These are phyloP conservation scores for Crossaster papposus DNA, from an alignment of 53 echinoderm and acorn worm species.

Conservation along the genomic window DNA sequence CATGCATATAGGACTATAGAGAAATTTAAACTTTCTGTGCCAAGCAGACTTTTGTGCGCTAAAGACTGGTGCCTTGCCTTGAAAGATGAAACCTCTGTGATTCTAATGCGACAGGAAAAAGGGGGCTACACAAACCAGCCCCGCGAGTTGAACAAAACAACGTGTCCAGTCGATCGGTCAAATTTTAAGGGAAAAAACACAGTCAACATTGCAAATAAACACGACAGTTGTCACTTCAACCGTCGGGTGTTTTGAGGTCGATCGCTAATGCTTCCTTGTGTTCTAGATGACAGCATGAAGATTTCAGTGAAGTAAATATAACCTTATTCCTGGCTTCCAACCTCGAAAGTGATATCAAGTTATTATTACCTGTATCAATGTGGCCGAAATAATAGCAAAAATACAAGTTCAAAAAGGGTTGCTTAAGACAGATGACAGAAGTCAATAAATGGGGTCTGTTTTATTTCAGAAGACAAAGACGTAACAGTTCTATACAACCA, in stretches of 20 bases:
- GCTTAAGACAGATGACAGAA: background rate
- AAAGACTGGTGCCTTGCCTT: too few relatives aligned
- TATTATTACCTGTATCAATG: too few relatives aligned
- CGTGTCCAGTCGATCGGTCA: too few relatives aligned
- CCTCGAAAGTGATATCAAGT: too few relatives aligned
- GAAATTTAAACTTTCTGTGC: too few relatives aligned
- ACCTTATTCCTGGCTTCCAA: background rate
- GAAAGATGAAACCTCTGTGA: too few relatives aligned
- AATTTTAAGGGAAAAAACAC: background rate
- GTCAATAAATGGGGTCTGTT: conserved; percentile 23
- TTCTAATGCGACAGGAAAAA: too few relatives aligned
- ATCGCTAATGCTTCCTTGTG: background rate
- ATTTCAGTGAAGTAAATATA: background rate
- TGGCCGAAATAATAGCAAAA: background rate
- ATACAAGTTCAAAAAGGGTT: background rate
- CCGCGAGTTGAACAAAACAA: too few relatives aligned
- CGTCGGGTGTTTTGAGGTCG: background rate
- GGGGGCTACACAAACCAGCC: too few relatives aligned
- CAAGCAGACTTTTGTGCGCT: too few relatives aligned
- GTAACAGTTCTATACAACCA: conserved; percentile 15
- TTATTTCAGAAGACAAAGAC: conserved; percentile 44
- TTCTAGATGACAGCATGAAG: background rate
- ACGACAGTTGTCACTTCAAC: background rate
- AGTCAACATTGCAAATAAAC: background rate
- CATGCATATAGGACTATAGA: too few relatives aligned